Evolutionary conservation across 1,140 invertebrate genomes (phyloP), one percentile per base, ranked within the genome.

Genomic region (Zaprionus capensis): DNA sequence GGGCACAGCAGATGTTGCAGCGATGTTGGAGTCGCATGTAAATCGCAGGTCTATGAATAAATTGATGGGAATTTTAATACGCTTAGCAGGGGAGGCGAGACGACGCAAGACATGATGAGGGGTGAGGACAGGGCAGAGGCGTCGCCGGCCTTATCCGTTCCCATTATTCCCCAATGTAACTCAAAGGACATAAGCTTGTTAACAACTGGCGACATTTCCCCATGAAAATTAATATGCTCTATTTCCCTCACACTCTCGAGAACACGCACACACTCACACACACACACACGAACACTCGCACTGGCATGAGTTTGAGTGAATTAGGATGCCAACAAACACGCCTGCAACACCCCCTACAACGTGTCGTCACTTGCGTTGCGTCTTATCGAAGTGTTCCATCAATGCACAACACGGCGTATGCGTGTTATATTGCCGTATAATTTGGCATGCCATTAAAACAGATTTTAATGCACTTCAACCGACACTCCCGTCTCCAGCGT

Each of bases 381-480:
- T 55, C 58, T 79, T 74, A 82, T 87, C 83, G 53, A 24, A 49
- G 56, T 24, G 66, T 49, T 55, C 57, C 56, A 81, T 88, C 80
- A 70, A 61, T 67, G 78, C 58, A 70, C 70, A 63, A 81, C 75
- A 73, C 58, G 74, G 64, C 77, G 77, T 71, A 77, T 78, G 74
- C 78, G 70, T 82, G 80, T 68, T 80, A 34, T 51, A 62, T 41
- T 51, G 66, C 63, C 56, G 66, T 71, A 34, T 85, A 81, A 85
- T 85, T 80, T 85, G 67, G 71, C 57, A 73, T 73, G 70, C 57
- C 76, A 64, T 81, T 75, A 82, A 71, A 78, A 72, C 72, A 71
- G 71, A 78, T 80, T 85, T 85, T 64, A 78, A 62, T 69, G 72
- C 69, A 61, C 46, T 65, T 58, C 63, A 46, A 68, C 22, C 38